Base-by-base conservation (phyloP, 2,888 invertebrate genomes). In the Papilio elwesi region DNA sequence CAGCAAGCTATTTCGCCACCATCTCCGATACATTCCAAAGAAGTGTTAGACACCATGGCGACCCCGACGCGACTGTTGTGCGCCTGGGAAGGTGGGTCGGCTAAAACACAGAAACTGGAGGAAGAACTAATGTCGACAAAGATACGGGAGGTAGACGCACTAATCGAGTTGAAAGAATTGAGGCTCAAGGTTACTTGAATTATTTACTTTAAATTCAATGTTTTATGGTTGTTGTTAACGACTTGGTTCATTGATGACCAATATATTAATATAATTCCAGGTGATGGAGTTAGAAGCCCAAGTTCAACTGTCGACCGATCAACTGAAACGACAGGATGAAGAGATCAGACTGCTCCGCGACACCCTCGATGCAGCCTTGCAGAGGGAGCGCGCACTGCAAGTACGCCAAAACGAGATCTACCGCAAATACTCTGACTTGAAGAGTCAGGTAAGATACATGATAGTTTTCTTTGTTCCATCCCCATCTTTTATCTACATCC, bases 271-370 rank as follows among this genome's bases (percentile, higher is more conserved):
- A 43, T 43, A 43, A 43, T 62, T 74, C 11, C 76, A 96, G 95
- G 96, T 97, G 0, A 97, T 99, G 99, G 99, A 99, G 89, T 94
- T 99, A 66, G 99, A 99, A 90, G 98, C 99, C 1, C 99, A 98
- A 87, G 97, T 98, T 62, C 97, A 98, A 87, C 97, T 98, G 0
- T 97, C 97, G 75, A 97, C 97, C 38, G 98, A 98, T 89, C 98
- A 98, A 87, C 89, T 98, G 76, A 95, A 97, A 53, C 95, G 99
- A 11, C 98, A 99, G 89, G 99, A 99, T 82, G 99, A 99, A 75
- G 98, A 99, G 84, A 96, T 98, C 80, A 97, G 98, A 83, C 95
- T 96, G 81, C 93, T 98, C 70, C 95, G 96, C 59, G 98, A 98
- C 75, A 96, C 96, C 75, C 89, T 98, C 15, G 98, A 98, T 79